A percentile compares a stretch with the other conserved stretches of the same genome.
Conservation (phyloP, 2,113 vertebrate genomes). For the Rhinoptilus africanus region DNA sequence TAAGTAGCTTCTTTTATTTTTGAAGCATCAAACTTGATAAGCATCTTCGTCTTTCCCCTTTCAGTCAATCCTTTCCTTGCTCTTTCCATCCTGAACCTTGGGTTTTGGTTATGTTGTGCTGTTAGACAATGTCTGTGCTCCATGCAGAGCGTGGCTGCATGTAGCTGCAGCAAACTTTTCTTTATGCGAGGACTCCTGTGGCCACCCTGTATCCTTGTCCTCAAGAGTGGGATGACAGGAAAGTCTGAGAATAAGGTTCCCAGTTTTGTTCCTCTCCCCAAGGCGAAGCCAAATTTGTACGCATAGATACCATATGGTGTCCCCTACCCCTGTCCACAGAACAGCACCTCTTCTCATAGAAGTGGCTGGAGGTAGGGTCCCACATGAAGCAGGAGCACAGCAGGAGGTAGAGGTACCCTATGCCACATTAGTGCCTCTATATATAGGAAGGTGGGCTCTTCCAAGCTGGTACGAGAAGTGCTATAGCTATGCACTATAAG, state of each 20-base stretch:
- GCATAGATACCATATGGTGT: not conserved
- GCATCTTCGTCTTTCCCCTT: not conserved
- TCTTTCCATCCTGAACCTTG: not conserved
- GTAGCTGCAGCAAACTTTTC: not conserved
- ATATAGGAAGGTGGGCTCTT: not conserved
- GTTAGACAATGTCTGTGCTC: not conserved
- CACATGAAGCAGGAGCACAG: not conserved
- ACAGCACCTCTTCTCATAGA: not conserved
- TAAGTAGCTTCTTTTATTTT: not conserved
- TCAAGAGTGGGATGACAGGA: not conserved
- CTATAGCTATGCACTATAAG: not conserved
- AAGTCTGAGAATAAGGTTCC: not conserved
- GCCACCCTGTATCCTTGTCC: not conserved
- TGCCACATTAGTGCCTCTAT: not conserved
- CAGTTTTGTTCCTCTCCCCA: not conserved
- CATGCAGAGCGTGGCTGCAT: fast-evolving
- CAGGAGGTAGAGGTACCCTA: not conserved
- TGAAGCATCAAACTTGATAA: not conserved
- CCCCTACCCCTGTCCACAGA: not conserved
- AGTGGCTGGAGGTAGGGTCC: not conserved
- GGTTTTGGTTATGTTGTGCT: not conserved
- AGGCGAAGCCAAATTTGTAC: not conserved
- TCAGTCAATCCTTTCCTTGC: not conserved
- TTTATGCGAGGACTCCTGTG: not conserved
- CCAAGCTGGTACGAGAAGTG: not conserved